A percentile compares a stretch with the other conserved stretches of the same genome.
Conservation (phyloP, 1,140 invertebrate genomes). For the Aradophagus sp. region DNA sequence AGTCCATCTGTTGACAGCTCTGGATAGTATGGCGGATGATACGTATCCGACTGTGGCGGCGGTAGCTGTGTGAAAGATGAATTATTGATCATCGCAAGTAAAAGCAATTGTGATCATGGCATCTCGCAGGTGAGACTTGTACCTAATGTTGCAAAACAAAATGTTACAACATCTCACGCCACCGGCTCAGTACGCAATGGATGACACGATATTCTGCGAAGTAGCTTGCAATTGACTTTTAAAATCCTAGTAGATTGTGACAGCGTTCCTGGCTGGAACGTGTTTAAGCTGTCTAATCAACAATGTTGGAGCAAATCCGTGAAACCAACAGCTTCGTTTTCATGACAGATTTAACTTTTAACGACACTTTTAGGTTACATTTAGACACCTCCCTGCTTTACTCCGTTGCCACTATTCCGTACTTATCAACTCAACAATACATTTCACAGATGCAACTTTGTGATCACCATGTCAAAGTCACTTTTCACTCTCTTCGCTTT, state of each 20-base stretch:
- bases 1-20: constrained; percentile 43
- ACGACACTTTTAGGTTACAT: constrained; percentile 23
- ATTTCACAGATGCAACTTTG: no score
- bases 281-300: not conserved
- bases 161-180: constrained; percentile 32
- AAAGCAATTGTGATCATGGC: constrained; percentile 68
- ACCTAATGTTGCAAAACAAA: constrained; percentile 10
- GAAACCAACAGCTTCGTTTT: not conserved
- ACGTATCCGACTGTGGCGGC: no score
- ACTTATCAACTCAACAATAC: no score
- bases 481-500: no score
- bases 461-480: no score
- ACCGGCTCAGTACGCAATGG: constrained; percentile 55
- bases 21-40: no score
- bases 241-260: no score
- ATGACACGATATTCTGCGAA: not conserved
- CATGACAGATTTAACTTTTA: no score
- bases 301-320: not conserved
- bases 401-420: no score
- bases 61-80: constrained; percentile 54
- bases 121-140: constrained; percentile 72
- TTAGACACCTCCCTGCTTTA: constrained; percentile 14
- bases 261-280: not conserved
- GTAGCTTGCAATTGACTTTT: no score
- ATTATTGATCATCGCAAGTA: constrained; percentile 66